Evolutionary conservation across 92 coral and sea anemone species (phyloP), one percentile per base, ranked within the genome.

Genomic region (Blastomussa wellsi): DNA sequence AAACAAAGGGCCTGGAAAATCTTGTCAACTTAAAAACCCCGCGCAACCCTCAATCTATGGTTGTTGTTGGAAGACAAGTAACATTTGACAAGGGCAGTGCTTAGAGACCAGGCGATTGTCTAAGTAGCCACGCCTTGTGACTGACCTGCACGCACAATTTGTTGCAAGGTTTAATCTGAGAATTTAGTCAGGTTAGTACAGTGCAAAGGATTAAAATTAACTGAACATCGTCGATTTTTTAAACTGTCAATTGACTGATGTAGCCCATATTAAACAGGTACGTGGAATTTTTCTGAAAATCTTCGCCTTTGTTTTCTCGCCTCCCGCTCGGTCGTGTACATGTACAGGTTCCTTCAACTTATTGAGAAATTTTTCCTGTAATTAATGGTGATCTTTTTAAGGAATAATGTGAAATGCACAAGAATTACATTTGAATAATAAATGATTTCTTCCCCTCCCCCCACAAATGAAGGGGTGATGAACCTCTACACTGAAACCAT

Each of bases 21-120:
- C 66, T 13, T n/a, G n/a, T n/a, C 26, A 64, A 65, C 59, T 64
- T 67, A 49, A 81, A 81, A 67, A 47, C 57, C 85, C 77, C 85
- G 85, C 77, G 77, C 15, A 48, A 68, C 72, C 8, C 11, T 57
- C 32, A 4, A 37, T 10, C 33, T 0, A 1, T 14, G 10, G n/a
- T 8, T 33, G 62, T 52, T 52, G 15, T 6, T 6, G 22, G 35
- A 16, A 13, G 4, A 15, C 1, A 15, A 47, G 62, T 75, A 29
- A 20, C 35, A 3, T n/a, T 32, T 31, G 39, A 68, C n/a, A 19
- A 7, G 24, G n/a, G n/a, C n/a, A n/a, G 59, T 19, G 38, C 85
- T 47, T 44, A 26, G 85, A 49, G 26, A 70, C 85, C 85, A 51
- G 28, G 85, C 85, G 42, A 35, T 0, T 22, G 4, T 12, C 32